Percentiles rank a stretch among this genome's conserved stretches.
These are phyloP conservation scores for Eidolon helvum DNA, from an alignment of 2,113 vertebrate species.

Conservation along the genomic window DNA sequence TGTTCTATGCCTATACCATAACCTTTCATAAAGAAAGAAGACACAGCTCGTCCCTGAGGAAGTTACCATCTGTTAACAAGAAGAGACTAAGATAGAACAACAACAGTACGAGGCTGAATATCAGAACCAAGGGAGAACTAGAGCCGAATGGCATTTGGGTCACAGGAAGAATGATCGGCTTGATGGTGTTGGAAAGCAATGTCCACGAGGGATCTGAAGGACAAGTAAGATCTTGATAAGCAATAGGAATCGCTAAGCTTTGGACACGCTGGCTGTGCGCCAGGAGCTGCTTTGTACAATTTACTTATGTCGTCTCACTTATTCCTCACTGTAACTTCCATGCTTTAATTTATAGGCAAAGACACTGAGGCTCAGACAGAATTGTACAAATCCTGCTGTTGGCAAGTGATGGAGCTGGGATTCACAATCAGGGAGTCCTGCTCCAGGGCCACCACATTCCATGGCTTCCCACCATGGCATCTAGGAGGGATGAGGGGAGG, in stretches of 20 bases:
- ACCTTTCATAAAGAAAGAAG: not conserved
- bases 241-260: not conserved
- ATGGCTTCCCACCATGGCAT: not conserved
- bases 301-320: not conserved
- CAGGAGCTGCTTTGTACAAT: not conserved
- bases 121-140: not conserved
- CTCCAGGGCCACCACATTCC: not conserved
- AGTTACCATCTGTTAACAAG: not conserved
- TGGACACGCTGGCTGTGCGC: not conserved
- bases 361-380: not conserved
- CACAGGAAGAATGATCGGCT: not conserved
- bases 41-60: not conserved
- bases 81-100: not conserved
- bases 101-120: not conserved
- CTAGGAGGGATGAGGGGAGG: not conserved
- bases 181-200: not conserved
- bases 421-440: not conserved
- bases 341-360: not conserved
- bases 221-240: not conserved
- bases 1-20: not conserved
- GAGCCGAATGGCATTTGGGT: not conserved
- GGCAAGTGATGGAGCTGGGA: not conserved
- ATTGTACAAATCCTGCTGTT: not conserved
- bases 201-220: not conserved
- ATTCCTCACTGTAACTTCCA: not conserved